A percentile compares a stretch with the other conserved stretches of the same genome.
Conservation (phyloP, 2,113 vertebrate genomes). For the Jacana jacana region DNA sequence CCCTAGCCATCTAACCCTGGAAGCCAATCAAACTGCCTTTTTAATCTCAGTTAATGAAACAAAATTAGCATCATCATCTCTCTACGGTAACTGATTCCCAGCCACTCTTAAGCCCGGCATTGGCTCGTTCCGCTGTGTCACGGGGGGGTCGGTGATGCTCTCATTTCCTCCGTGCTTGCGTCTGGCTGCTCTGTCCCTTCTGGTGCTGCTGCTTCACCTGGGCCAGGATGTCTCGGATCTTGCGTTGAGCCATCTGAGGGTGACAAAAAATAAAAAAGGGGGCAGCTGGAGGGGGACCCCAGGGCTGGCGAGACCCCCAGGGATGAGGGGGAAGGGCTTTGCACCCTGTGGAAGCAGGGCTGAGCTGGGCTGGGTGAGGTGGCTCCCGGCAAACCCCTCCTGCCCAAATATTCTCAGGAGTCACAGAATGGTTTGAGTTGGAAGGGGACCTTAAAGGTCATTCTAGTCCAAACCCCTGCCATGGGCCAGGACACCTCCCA, state of each 20-base stretch:
- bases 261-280: neutral
- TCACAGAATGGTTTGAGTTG: neutral
- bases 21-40: slow-evolving; percentile 52
- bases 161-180: slow-evolving; percentile 77
- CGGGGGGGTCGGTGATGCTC: neutral
- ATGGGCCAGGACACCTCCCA: too few species aligned
- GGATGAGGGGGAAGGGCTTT: neutral
- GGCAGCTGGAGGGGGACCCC: neutral
- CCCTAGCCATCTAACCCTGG: neutral
- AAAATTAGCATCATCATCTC: neutral
- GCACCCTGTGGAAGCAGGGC: accelerated
- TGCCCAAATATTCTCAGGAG: neutral
- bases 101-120: slow-evolving; percentile 82
- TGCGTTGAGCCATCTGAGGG: slow-evolving; percentile 89
- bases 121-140: neutral
- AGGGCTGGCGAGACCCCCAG: neutral
- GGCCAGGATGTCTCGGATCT: slow-evolving; percentile 94
- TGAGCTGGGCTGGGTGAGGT: neutral
- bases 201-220: slow-evolving; percentile 92
- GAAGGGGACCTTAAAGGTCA: neutral
- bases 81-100: slow-evolving; percentile 62
- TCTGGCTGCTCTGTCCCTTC: slow-evolving; percentile 83
- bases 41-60: neutral
- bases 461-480: too few species aligned
- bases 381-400: neutral